phyloP scores from a whole-genome alignment of 2,888 invertebrate species.

The Oxystoma pomonae region DNA sequence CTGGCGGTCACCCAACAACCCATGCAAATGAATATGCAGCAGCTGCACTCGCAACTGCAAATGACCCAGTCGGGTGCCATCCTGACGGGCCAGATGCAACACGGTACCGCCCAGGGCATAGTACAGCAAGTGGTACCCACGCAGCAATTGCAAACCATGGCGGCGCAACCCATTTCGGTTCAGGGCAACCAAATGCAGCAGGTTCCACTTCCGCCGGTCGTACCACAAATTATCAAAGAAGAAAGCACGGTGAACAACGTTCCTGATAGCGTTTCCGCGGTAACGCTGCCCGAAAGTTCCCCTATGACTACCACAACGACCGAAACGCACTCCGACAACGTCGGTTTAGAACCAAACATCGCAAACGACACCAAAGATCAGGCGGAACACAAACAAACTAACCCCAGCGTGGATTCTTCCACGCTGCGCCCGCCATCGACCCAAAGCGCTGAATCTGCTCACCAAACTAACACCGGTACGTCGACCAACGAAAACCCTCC shows the following conservation, averaged over 20 bases:
- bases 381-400: not conserved
- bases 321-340: not conserved
- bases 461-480: not conserved
- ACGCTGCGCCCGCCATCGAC: conserved; percentile 2
- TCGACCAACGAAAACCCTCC: conserved; percentile 16
- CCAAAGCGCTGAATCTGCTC: not conserved
- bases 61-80: conserved; percentile 52
- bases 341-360: not conserved
- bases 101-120: conserved; percentile 37
- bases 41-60: conserved; percentile 56
- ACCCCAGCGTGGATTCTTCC: conserved; percentile 1
- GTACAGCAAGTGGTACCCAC: conserved; percentile 40
- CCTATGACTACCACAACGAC: not conserved
- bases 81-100: conserved; percentile 45
- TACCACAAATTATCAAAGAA: not conserved
- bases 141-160: conserved; percentile 40
- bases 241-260: not conserved
- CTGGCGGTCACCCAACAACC: conserved; percentile 47
- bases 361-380: not conserved
- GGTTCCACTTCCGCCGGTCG: not conserved
- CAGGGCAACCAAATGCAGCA: conserved; percentile 17
- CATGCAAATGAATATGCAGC: conserved; percentile 52
- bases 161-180: conserved; percentile 25
- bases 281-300: not conserved
- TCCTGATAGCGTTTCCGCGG: not conserved